These are phyloP conservation scores for Gallinago jamesoni DNA, from an alignment of 2,113 vertebrate species.

Conservation along the genomic window DNA sequence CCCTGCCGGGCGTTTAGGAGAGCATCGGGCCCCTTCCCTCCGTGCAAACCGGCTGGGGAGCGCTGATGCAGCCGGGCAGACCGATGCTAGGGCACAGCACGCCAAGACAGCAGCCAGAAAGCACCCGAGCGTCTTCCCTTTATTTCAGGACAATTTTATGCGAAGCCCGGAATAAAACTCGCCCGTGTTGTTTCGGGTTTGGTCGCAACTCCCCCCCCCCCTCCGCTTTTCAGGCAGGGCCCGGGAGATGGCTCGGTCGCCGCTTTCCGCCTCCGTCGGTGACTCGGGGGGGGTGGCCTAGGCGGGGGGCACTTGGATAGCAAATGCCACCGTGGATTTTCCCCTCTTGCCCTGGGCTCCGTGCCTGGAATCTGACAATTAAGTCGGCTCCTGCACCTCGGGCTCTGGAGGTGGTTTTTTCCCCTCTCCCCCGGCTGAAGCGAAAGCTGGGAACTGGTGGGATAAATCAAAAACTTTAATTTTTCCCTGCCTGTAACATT, in stretches of 20 bases:
- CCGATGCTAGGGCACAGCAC: background rate
- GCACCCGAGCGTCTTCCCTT: fast-evolving
- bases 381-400: background rate
- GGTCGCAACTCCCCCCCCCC: fast-evolving
- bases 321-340: background rate
- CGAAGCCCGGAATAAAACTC: background rate
- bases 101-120: background rate
- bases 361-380: slow-evolving; percentile 37
- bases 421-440: background rate
- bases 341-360: background rate
- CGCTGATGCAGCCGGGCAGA: background rate
- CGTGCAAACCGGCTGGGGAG: background rate
- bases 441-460: background rate
- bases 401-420: background rate
- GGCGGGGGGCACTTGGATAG: background rate
- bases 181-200: fast-evolving
- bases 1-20: fast-evolving
- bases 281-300: background rate
- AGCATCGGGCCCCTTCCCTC: background rate
- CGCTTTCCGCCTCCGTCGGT: background rate
- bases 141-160: fast-evolving
- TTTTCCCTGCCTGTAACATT: background rate
- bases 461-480: background rate
- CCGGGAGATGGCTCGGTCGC: background rate
- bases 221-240: background rate